phyloP scores from a whole-genome alignment of 2,797 vertebrate genomes.

The Coilia nasus region DNA sequence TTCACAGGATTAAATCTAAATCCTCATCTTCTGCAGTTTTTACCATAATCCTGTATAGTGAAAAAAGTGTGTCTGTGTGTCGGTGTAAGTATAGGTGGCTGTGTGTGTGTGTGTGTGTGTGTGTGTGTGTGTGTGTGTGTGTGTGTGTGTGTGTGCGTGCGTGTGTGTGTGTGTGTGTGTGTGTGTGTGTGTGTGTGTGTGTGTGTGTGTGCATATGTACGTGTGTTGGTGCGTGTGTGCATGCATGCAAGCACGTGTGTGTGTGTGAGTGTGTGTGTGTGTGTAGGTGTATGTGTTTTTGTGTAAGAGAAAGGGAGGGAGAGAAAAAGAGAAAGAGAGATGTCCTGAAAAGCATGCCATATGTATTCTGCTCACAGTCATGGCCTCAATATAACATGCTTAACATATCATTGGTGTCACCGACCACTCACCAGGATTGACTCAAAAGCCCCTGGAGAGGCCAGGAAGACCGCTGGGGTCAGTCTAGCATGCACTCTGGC shows the following conservation, averaged over 20 bases:
- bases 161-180: no score
- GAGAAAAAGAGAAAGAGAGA: not conserved
- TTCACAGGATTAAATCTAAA: conserved; percentile 24
- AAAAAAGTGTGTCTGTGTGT: not conserved
- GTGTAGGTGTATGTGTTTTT: no score
- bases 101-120: not conserved
- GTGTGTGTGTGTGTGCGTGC: no score
- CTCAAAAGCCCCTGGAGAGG: not conserved
- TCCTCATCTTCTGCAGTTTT: conserved; percentile 23
- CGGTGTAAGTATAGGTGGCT: not conserved
- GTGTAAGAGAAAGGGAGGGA: not conserved
- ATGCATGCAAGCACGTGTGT: no score
- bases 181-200: no score
- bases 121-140: not conserved
- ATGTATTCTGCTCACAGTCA: conserved; percentile 5
- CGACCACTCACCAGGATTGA: not conserved
- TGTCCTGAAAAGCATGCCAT: not conserved
- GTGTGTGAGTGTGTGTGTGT: no score
- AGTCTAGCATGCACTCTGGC: not conserved
- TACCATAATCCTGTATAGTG: conserved; percentile 9
- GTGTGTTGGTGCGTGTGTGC: no score
- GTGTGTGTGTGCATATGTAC: no score
- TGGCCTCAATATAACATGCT: not conserved
- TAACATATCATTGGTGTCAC: conserved; percentile 17
- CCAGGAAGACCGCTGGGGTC: not conserved